These are phyloP conservation scores for Dromiciops gliroides DNA, from an alignment of 2,113 vertebrate species.

Conservation along the genomic window DNA sequence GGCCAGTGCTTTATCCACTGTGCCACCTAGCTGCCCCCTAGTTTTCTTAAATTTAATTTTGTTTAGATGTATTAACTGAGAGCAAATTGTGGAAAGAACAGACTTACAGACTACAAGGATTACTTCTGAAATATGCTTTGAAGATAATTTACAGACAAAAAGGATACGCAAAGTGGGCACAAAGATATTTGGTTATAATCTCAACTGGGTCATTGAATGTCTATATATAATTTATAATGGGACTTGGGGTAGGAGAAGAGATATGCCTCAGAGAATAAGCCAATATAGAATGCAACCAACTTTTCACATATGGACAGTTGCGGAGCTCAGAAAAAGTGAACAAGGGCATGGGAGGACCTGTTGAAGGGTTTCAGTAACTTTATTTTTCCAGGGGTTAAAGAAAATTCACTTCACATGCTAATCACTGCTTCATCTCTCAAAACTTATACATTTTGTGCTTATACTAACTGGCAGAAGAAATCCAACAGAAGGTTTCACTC, in stretches of 20 bases:
- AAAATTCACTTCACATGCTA: constrained; percentile 15
- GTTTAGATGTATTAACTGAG: constrained; percentile 24
- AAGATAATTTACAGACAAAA: not conserved
- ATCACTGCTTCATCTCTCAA: constrained; percentile 35
- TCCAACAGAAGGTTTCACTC: constrained; percentile 15
- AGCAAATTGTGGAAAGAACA: constrained; percentile 23
- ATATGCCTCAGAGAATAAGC: not conserved
- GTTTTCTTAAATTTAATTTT: constrained; percentile 37
- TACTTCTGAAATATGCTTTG: not conserved
- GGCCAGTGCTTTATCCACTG: no score
- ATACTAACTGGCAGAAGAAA: not conserved
- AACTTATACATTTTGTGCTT: constrained; percentile 52
- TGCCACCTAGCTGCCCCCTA: no score
- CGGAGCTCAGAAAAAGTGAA: not conserved
- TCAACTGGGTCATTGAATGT: constrained; percentile 18
- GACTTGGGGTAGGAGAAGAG: not conserved
- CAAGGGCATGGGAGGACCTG: not conserved
- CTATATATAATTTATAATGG: constrained; percentile 21
- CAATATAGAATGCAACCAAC: not conserved
- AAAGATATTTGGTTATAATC: constrained; percentile 38
- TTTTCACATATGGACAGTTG: not conserved
- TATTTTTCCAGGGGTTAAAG: no score
- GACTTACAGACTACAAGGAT: not conserved
- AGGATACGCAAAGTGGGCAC: not conserved
- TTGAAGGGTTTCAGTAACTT: not conserved